Conservation (phyloP, 2,113 vertebrate species). For the Oxyura jamaicensis region DNA sequence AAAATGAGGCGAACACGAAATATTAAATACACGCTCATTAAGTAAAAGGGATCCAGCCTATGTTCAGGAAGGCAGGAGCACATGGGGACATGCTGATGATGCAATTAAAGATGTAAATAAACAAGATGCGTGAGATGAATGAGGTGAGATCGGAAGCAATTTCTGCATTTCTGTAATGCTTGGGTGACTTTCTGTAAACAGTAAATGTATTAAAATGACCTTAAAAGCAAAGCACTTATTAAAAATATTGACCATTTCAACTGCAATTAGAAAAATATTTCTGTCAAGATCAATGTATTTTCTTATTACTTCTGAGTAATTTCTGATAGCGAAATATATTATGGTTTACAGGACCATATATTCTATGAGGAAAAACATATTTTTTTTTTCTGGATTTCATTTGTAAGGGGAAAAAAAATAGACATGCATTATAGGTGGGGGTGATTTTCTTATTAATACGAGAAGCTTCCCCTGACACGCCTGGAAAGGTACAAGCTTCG, state of each 20-base stretch:
- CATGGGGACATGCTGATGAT: not conserved
- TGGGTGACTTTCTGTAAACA: not conserved
- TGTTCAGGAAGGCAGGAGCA: not conserved
- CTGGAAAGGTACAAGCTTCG: not conserved
- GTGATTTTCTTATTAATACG: not conserved
- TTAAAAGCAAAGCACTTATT: not conserved
- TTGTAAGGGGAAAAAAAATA: not conserved
- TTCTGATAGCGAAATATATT: not conserved
- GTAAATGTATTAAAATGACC: not conserved
- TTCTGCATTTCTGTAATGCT: not conserved
- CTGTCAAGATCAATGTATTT: not conserved
- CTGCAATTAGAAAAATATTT: not conserved
- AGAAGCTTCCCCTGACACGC: not conserved
- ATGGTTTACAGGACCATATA: not conserved
- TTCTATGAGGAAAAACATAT: fast-evolving
- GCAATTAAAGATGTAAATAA: not conserved
- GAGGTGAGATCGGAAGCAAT: not conserved
- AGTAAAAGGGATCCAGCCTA: not conserved
- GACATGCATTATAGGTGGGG: not conserved
- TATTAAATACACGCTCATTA: not conserved
- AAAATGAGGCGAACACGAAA: slow-evolving; percentile 7
- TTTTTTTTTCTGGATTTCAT: not conserved
- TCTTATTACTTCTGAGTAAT: not conserved
- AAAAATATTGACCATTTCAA: not conserved
- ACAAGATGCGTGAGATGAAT: not conserved